phyloP scores from a whole-genome alignment of 2,888 invertebrate genomes.

The Patella caerulea region DNA sequence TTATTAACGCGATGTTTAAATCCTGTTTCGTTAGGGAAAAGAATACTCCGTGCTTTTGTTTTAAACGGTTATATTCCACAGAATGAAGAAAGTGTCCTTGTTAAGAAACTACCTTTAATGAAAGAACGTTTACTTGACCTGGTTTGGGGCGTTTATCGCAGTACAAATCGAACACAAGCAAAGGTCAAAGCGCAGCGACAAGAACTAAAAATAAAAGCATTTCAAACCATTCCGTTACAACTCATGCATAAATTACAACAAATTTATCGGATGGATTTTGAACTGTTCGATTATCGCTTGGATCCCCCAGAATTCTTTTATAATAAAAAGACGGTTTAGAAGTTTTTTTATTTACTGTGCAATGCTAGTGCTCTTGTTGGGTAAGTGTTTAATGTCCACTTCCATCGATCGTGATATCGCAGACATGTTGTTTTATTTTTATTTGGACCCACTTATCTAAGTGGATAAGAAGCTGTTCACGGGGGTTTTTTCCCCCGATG shows the following conservation, averaged over 20 bases:
- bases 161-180: neutral
- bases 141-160: neutral
- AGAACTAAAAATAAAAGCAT: neutral
- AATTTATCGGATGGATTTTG: neutral
- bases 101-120: neutral
- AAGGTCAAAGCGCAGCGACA: neutral
- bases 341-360: no score
- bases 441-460: no score
- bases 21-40: neutral
- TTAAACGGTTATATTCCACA: neutral
- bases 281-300: neutral
- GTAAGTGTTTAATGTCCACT: no score
- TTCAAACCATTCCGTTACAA: neutral
- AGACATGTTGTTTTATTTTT: no score
- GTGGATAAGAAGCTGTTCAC: no score
- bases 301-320: constrained; percentile 7
- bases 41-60: neutral
- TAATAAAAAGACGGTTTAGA: neutral
- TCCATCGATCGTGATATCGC: no score
- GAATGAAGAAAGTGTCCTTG: neutral
- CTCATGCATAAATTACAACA: neutral
- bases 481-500: no score
- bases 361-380: no score
- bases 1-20: neutral
- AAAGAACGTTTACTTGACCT: neutral